Evolutionary conservation across 2,888 invertebrate genomes (phyloP).

Genomic region (Polymixis lichenea): DNA sequence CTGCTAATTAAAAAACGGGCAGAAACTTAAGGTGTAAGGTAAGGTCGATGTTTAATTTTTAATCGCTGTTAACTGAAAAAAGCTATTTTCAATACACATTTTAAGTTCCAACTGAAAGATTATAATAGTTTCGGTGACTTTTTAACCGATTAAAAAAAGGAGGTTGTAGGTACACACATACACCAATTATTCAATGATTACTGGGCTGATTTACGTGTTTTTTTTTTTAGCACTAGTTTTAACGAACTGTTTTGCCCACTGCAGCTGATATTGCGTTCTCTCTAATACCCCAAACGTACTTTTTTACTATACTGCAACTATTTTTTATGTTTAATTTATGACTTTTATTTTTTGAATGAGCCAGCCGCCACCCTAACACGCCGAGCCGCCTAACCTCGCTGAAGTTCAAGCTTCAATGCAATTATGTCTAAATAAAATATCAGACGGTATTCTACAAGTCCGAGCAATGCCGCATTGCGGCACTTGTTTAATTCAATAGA

Average conservation of each 20-base stretch:
- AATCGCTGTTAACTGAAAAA: not conserved
- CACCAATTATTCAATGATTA: not conserved
- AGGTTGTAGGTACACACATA: not conserved
- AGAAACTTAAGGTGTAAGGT: not conserved
- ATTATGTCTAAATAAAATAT: constrained; percentile 65
- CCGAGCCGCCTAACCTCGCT: constrained; percentile 12
- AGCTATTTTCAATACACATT: not conserved
- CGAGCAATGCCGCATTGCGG: constrained; percentile 61
- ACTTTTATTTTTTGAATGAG: constrained; percentile 8
- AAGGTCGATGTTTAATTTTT: not conserved
- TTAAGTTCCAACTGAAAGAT: not conserved
- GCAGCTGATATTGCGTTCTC: not conserved
- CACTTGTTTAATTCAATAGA: constrained; percentile 61
- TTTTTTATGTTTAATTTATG: not conserved
- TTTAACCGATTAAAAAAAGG: not conserved
- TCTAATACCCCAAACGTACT: not conserved
- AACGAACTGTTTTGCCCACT: not conserved
- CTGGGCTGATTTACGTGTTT: not conserved
- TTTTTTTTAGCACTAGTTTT: not conserved
- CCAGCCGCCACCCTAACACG: not conserved
- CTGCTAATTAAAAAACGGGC: not conserved
- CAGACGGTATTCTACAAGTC: constrained; percentile 48
- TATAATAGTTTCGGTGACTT: not conserved
- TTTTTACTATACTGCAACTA: not conserved
- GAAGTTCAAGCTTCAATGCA: constrained; percentile 59